Percentiles rank a stretch among this genome's conserved stretches.
These are phyloP conservation scores for Aporophyla nigra DNA, from an alignment of 2,888 invertebrate species.

Conservation along the genomic window DNA sequence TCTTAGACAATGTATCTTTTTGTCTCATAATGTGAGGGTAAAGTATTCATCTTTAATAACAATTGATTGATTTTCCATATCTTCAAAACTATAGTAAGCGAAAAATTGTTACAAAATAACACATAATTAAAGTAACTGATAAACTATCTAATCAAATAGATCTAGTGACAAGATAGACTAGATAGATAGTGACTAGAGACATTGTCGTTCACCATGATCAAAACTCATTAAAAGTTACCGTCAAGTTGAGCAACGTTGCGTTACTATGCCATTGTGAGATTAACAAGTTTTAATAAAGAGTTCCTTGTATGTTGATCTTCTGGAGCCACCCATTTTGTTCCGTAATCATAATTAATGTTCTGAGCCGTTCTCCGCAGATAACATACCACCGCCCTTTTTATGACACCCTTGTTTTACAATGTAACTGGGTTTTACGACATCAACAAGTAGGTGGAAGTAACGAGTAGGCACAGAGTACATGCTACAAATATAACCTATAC, in stretches of 20 bases:
- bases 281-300: slow-evolving; percentile 40
- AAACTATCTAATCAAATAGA: slow-evolving; percentile 9
- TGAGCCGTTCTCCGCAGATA: slow-evolving; percentile 72
- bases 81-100: neutral
- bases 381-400: slow-evolving; percentile 77
- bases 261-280: slow-evolving; percentile 16
- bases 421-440: slow-evolving; percentile 75
- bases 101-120: neutral
- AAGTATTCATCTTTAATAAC: neutral
- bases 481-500: slow-evolving; percentile 27
- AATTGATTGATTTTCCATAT: neutral
- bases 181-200: too few relatives aligned
- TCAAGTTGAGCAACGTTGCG: slow-evolving; percentile 11
- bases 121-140: slow-evolving; percentile 1
- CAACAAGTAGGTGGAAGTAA: slow-evolving; percentile 68
- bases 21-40: neutral
- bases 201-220: slow-evolving; percentile 7
- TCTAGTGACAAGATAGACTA: slow-evolving; percentile 11
- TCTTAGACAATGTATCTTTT: neutral
- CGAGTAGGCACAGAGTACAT: slow-evolving; percentile 53
- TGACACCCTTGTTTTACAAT: slow-evolving; percentile 77
- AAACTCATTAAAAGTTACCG: slow-evolving; percentile 35
- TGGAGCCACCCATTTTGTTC: slow-evolving; percentile 49
- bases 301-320: slow-evolving; percentile 39
- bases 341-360: slow-evolving; percentile 83